phyloP scores from a whole-genome alignment of 2,888 invertebrate genomes.

The Argyresthia goedartella region DNA sequence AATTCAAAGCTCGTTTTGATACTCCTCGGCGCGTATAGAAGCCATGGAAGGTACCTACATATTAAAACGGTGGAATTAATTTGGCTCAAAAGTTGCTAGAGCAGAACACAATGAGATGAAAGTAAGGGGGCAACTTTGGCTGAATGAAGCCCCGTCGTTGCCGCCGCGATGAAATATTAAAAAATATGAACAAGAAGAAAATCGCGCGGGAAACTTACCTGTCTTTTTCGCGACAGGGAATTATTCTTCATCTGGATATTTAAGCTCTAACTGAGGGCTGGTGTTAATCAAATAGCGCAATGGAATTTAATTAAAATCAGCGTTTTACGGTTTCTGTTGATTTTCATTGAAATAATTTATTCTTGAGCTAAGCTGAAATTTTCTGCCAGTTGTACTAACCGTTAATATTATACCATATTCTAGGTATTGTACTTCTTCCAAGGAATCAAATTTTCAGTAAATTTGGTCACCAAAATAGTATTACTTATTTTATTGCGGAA shows the following conservation, averaged over 20 bases:
- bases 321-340: no score
- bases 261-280: not conserved
- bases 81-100: conserved; percentile 52
- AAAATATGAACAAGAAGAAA: conserved; percentile 19
- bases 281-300: no score
- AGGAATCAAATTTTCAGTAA: no score
- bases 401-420: no score
- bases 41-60: conserved; percentile 37
- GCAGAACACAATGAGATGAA: conserved; percentile 58
- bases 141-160: conserved; percentile 48
- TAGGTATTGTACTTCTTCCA: no score
- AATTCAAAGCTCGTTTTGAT: conserved; percentile 36
- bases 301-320: no score
- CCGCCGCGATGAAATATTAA: conserved; percentile 54
- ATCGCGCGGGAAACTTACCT: conserved; percentile 1
- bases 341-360: no score
- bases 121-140: conserved; percentile 50
- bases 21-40: conserved; percentile 41
- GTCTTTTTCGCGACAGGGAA: not conserved
- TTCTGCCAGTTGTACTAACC: no score
- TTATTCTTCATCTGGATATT: not conserved
- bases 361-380: no score
- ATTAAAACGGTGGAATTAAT: conserved; percentile 54
- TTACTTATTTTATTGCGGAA: no score
- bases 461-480: no score